Evolutionary conservation across 2,113 vertebrate genomes (phyloP).

Genomic region (Bos taurus): ARS-UCD2.0 NC_037349.1:19198501-19199000

Average conservation of each 20-base stretch:
- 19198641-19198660: accelerated
- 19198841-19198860: not conserved
- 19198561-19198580: not conserved
- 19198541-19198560: not conserved
- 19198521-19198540: constrained; percentile 1
- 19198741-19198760: accelerated
- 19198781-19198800: not conserved
- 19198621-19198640: accelerated
- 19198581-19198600: not conserved
- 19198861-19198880: not conserved
- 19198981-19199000: not conserved
- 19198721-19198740: not conserved
- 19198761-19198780: not conserved
- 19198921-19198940: not conserved
- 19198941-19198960: not conserved
- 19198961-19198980: not conserved
- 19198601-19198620: not conserved
- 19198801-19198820: not conserved
- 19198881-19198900: not conserved
- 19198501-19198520: constrained; percentile 12
- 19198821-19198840: not conserved
- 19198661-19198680: not conserved
- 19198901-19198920: not conserved
- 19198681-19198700: not conserved
- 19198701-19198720: not conserved